These are phyloP conservation scores for Danaus chrysippus DNA, from an alignment of 2,888 invertebrate species.

Conservation along the genomic window DNA sequence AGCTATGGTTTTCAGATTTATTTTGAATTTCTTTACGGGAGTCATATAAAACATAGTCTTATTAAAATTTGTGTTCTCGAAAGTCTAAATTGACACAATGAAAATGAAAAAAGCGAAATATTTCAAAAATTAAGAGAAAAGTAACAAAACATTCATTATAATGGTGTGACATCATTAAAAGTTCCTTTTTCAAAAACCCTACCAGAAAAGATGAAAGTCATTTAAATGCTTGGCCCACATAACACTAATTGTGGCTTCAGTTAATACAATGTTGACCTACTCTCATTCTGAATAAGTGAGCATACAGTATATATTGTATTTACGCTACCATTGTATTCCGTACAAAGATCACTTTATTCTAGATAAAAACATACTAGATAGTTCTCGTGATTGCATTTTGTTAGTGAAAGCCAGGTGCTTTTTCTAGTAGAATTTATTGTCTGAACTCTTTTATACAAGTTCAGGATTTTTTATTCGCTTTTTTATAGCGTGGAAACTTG, in stretches of 20 bases:
- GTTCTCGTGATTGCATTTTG: conserved; percentile 25
- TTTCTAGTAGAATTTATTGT: conserved; percentile 5
- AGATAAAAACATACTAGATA: conserved; percentile 28
- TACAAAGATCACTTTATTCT: conserved; percentile 33
- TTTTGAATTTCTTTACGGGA: too few relatives aligned
- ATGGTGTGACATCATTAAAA: conserved; percentile 27
- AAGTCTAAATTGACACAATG: too few relatives aligned
- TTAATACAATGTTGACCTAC: conserved; percentile 32
- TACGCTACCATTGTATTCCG: conserved; percentile 31
- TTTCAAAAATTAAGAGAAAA: conserved; percentile 12
- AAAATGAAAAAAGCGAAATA: conserved; percentile 5
- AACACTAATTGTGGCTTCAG: conserved; percentile 30
- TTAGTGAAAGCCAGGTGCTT: conserved; percentile 7
- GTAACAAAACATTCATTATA: conserved; percentile 19
- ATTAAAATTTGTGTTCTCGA: too few relatives aligned
- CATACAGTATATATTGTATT: conserved; percentile 34
- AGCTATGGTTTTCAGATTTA: too few relatives aligned
- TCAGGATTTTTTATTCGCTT: conserved; percentile 6
- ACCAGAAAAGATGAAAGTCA: conserved; percentile 27
- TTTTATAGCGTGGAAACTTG: conserved; percentile 1
- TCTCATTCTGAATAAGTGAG: conserved; percentile 31
- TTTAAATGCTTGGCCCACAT: conserved; percentile 29
- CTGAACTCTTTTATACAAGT: conserved; percentile 5
- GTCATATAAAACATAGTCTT: too few relatives aligned
- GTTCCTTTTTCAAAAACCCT: conserved; percentile 23